Evolutionary conservation across 2,888 invertebrate species (phyloP), one percentile per base, ranked within the genome.

Genomic region (Leptarthrus brevirostris): DNA sequence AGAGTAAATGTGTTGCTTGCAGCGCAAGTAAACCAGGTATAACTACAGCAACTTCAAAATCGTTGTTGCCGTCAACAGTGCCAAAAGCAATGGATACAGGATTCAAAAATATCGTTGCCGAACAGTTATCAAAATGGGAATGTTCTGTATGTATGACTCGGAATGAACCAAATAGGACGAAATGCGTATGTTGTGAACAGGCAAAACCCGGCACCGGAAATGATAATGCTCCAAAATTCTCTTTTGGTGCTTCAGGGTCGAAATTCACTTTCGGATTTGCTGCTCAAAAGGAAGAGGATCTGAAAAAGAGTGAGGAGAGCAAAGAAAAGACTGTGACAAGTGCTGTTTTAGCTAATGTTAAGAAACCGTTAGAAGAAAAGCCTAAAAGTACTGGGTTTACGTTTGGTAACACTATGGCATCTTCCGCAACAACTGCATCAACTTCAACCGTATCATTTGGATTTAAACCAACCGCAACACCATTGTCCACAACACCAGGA

Each of bases 71-170:
- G 14, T 74, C 75, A 6, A 34, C 76, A 74, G 47, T 36, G 34
- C 47, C 72, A 47, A 72, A 72, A 44, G 1, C 18, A 16, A 12
- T 36, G 56, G 82, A 85, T 69, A 79, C 81, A 24, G 85, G 84
- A 24, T 86, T 87, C 40, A 80, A 84, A 77, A 77, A 80, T 2
- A 73, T 85, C 58, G 82, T 81, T 26, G 82, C 80, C 2, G 78
- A 81, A 22, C 85, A 86, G 74, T 82, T 81, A 73, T 75, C 78
- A 0, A 84, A 86, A 72, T 91, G 90, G 91, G 88, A 88, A 75
- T 91, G 91, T 80, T 82, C 83, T 12, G 86, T 86, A 16, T 91
- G 91, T 80, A 87, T 89, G 86, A 86, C 90, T 0, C 85, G 85
- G 72, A 91, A 91, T 80, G 83, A 86, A 56, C 79, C 81, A 3